A percentile compares a stretch with the other conserved stretches of the same genome.
Conservation (phyloP, 2,888 invertebrate genomes). For the Litoditis marina region DNA sequence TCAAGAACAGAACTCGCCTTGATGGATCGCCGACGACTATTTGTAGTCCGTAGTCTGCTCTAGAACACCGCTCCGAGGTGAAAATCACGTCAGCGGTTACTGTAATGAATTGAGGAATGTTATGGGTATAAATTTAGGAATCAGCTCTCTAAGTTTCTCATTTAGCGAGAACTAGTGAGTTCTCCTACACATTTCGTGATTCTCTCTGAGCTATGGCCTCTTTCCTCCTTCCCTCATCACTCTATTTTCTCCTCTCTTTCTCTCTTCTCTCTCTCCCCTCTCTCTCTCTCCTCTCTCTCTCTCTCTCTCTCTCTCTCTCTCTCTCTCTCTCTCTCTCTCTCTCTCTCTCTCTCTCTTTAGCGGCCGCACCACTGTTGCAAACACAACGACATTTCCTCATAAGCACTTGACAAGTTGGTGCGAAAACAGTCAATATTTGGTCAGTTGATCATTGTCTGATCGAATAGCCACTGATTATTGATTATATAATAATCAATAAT, state of each 20-base stretch:
- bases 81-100: slow-evolving; percentile 35
- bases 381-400: slow-evolving; percentile 17
- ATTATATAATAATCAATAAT: no score
- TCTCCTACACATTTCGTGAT: no score
- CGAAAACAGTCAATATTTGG: no score
- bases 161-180: no score
- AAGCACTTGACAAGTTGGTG: slow-evolving; percentile 21
- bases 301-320: not conserved
- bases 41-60: slow-evolving; percentile 29
- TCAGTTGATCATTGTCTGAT: no score
- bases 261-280: not conserved
- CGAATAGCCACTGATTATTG: no score
- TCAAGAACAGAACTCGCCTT: no score
- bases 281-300: not conserved
- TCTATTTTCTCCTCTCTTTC: not conserved
- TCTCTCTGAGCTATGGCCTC: no score
- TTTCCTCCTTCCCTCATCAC: not conserved
- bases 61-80: slow-evolving; percentile 36
- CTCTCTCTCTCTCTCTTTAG: not conserved
- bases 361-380: no score
- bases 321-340: not conserved
- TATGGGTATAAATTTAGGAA: no score
- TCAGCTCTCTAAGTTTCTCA: no score
- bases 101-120: no score
- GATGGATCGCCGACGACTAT: slow-evolving; percentile 34